A percentile compares a stretch with the other conserved stretches of the same genome.
Conservation (phyloP, 2,888 invertebrate species). For the Melanargia galathea region DNA sequence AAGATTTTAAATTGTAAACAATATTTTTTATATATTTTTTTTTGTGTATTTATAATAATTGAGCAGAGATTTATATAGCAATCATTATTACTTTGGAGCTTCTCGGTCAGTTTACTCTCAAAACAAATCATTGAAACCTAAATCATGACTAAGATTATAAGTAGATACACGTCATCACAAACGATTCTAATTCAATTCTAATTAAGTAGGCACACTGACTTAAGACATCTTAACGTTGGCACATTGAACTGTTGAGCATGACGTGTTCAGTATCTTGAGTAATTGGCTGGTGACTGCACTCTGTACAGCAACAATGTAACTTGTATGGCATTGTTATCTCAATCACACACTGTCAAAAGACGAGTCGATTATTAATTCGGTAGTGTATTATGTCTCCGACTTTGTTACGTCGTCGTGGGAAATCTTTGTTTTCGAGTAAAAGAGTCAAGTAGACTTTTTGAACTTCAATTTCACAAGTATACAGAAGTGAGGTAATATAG, state of each 20-base stretch:
- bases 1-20: no score
- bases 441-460: no score
- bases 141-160: slow-evolving; percentile 6
- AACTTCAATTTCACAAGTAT: no score
- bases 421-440: no score
- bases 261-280: slow-evolving; percentile 17
- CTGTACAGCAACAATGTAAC: slow-evolving; percentile 15
- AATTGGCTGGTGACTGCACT: slow-evolving; percentile 13
- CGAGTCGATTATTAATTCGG: neutral
- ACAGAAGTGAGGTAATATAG: no score
- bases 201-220: slow-evolving; percentile 14
- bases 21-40: no score
- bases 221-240: slow-evolving; percentile 7
- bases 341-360: neutral
- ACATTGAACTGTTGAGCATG: slow-evolving; percentile 11
- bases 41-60: no score
- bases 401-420: no score
- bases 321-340: slow-evolving; percentile 5
- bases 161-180: slow-evolving; percentile 6
- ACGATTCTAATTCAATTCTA: slow-evolving; percentile 22
- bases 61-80: no score
- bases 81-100: neutral
- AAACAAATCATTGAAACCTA: neutral
- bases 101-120: neutral
- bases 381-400: no score